phyloP scores from a whole-genome alignment of 2,113 vertebrate genomes.

The Ptilonorhynchus violaceus region DNA sequence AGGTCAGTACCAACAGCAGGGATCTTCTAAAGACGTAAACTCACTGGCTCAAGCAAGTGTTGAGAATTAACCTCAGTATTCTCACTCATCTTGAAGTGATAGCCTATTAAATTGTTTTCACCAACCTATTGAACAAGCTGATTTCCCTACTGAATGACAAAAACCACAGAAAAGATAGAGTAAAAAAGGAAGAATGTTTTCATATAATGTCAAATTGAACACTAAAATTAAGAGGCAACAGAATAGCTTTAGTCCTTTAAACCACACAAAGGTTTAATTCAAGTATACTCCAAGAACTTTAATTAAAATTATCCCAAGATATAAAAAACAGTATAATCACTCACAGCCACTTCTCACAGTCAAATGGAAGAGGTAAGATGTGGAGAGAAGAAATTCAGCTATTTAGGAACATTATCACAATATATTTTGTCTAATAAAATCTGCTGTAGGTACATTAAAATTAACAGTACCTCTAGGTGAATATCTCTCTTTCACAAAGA shows the following conservation, averaged over 20 bases:
- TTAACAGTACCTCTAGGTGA: neutral
- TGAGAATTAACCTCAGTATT: neutral
- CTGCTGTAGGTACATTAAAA: neutral
- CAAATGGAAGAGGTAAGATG: neutral
- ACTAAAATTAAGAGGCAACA: neutral
- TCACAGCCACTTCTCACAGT: neutral
- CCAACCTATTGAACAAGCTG: neutral
- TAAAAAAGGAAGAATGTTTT: neutral
- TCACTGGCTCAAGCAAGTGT: neutral
- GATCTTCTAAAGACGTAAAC: neutral
- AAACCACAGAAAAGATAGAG: neutral
- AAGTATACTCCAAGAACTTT: neutral
- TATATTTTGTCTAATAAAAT: neutral
- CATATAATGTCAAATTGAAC: neutral
- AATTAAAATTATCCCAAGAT: constrained; percentile 3
- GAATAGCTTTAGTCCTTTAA: neutral
- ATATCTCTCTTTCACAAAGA: neutral
- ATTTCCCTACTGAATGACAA: neutral
- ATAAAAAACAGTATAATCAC: neutral
- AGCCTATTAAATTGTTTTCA: neutral
- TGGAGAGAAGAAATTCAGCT: neutral
- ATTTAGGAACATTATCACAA: neutral
- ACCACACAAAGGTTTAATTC: neutral
- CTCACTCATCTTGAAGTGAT: neutral
- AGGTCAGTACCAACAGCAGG: neutral